phyloP scores from a whole-genome alignment of 2,888 invertebrate species.

The Digitonthophagus gazella region DNA sequence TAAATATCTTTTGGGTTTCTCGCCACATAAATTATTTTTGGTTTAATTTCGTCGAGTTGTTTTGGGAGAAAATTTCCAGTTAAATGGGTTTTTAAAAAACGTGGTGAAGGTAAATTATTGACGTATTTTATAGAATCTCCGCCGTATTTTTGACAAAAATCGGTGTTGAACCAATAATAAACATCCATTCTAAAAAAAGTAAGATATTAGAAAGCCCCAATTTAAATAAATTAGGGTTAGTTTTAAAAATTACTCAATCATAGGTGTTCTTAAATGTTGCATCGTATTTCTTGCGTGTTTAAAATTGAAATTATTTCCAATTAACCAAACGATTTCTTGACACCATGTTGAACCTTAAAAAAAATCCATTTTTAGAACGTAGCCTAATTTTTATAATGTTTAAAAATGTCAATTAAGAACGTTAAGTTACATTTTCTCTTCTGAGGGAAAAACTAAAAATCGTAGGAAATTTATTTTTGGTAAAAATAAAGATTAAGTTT shows the following conservation, averaged over 20 bases:
- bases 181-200: conserved; percentile 36
- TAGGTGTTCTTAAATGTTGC: conserved; percentile 67
- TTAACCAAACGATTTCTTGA: conserved; percentile 91
- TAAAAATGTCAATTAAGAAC: no score
- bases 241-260: conserved; percentile 59
- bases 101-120: conserved; percentile 62
- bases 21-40: conserved; percentile 83
- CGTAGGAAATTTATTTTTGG: no score
- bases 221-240: conserved; percentile 9
- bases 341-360: conserved; percentile 83
- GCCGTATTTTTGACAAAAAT: conserved; percentile 52
- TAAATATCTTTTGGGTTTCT: conserved; percentile 89
- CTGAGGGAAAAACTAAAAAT: no score
- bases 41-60: conserved; percentile 62
- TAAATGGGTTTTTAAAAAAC: conserved; percentile 74
- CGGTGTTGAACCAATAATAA: conserved; percentile 36
- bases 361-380: no score
- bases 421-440: no score
- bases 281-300: conserved; percentile 64
- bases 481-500: no score
- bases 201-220: not conserved
- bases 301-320: conserved; percentile 77
- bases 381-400: no score
- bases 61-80: conserved; percentile 69
- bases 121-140: conserved; percentile 74